Base-by-base conservation (phyloP, 2,888 invertebrate genomes). In the Ophion costatus region DNA sequence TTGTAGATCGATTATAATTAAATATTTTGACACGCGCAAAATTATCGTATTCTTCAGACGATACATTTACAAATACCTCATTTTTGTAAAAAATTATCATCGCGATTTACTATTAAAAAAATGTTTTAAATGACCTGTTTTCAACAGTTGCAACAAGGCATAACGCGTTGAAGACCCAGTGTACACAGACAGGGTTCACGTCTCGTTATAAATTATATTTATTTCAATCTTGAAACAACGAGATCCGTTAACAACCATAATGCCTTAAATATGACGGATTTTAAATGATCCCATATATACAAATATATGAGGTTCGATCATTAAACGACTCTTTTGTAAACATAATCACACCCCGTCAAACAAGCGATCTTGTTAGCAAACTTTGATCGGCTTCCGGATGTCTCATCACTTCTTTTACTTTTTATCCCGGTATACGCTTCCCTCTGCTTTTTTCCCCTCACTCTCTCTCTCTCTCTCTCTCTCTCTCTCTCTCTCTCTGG, bases 331-430 rank as follows among this genome's bases (percentile, higher is more conserved):
- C 33, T 51, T 57, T 51, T 29, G 51, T 67, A 67, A 67, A 77
- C 42, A 69, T 61, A 61, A 78, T 70, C 61, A 78, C n/a, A 5
- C 11, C 45, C 22, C 51, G 51, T 22, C 33, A 51, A 70, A 69
- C 70, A 33, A 70, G 70, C 45, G 20, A 78, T 70, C 78, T 78
- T 78, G 78, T 70, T 70, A 70, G 70, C 51, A 78, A 78, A 70
- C 70, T 70, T 63, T 70, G 56, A 78, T 61, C 51, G 29, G 69
- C n/a, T 51, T 29, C 45, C n/a, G 20, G 22, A 63, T 11, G 29
- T 14, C 29, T 75, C 51, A 64, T 56, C 45, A 2, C 14, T 17
- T 7, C 29, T 75, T n/a, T 51, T 29, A n/a, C 29, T 33, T 5
- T 51, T n/a, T 51, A 29, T 51, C 14, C 22, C 14, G 24, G 11